These are phyloP conservation scores for Drosophila chauvacae DNA, from an alignment of 1,140 invertebrate species.

Conservation along the genomic window DNA sequence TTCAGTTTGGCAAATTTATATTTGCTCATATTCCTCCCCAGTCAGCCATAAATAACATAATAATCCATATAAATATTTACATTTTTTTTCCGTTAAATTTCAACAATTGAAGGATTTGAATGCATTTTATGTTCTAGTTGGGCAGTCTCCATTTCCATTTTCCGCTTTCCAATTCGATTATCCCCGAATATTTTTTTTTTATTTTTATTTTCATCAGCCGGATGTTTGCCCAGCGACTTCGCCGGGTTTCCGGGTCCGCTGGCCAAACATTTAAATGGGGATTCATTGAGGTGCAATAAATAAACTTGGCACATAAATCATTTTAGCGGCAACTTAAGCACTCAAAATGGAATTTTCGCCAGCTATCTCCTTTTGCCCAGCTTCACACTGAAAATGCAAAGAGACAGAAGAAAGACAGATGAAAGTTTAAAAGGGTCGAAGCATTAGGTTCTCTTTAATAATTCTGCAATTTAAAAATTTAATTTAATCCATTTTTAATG, in stretches of 20 bases:
- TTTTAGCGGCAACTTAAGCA: conserved; percentile 58
- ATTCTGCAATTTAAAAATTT: background rate
- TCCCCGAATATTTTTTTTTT: conserved; percentile 21
- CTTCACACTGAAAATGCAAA: conserved; percentile 14
- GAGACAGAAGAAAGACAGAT: background rate
- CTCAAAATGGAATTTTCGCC: conserved; percentile 44
- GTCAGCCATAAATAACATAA: conserved; percentile 60
- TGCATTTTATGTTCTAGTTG: conserved; percentile 60
- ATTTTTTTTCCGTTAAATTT: conserved; percentile 10
- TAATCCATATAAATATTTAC: conserved; percentile 52
- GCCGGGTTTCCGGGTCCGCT: conserved; percentile 5
- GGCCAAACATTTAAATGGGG: conserved; percentile 59
- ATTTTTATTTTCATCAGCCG: conserved; percentile 9
- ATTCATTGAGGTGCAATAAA: conserved; percentile 73
- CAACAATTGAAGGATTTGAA: conserved; percentile 43
- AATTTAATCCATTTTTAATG: too few species aligned
- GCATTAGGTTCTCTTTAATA: background rate
- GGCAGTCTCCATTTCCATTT: conserved; percentile 49
- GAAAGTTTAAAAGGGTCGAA: background rate
- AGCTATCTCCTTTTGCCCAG: conserved; percentile 45
- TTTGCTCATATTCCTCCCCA: background rate
- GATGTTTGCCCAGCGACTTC: conserved; percentile 26
- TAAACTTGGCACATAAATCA: conserved; percentile 69
- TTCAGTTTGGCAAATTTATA: conserved; percentile 29
- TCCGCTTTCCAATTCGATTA: conserved; percentile 59